phyloP scores from a whole-genome alignment of 2,797 vertebrate genomes.

The Sebastes trivittatus region DNA sequence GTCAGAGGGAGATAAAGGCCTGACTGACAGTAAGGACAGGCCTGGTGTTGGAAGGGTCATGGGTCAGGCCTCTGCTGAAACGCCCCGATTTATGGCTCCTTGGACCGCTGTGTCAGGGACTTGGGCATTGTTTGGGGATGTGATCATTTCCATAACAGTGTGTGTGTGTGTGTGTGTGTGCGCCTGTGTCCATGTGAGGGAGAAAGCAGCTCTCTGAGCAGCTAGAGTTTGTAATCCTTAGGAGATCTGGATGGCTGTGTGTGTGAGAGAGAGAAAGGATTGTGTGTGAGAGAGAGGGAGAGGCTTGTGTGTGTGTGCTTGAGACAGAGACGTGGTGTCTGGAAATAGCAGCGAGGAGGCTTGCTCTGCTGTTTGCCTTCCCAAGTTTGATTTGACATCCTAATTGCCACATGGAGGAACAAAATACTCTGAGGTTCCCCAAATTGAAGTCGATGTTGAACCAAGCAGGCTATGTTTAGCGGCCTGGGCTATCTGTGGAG shows the following conservation, averaged over 20 bases:
- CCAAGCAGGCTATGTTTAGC: constrained; percentile 81
- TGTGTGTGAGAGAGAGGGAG: background rate
- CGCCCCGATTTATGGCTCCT: constrained; percentile 70
- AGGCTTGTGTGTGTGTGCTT: constrained; percentile 30
- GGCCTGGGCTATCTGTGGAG: constrained; percentile 74
- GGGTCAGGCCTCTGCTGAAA: constrained; percentile 66
- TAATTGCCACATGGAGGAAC: constrained; percentile 84
- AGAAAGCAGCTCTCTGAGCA: constrained; percentile 34
- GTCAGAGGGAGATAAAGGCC: constrained; percentile 73
- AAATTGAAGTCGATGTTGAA: constrained; percentile 78
- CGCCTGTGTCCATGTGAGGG: constrained; percentile 48
- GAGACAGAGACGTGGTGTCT: constrained; percentile 68
- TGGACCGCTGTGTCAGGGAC: constrained; percentile 66
- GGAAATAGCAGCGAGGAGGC: constrained; percentile 76
- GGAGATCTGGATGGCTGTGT: constrained; percentile 46
- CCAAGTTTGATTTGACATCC: constrained; percentile 83
- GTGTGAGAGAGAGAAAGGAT: constrained; percentile 29
- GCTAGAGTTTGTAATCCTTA: constrained; percentile 52
- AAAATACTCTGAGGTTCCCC: constrained; percentile 81
- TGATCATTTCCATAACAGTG: constrained; percentile 79
- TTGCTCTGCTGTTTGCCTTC: constrained; percentile 78
- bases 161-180: constrained; percentile 18
- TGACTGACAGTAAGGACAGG: constrained; percentile 78
- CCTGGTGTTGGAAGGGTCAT: constrained; percentile 72
- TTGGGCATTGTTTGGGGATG: constrained; percentile 72